Evolutionary conservation across 2,113 vertebrate genomes (phyloP), one percentile per base, ranked within the genome.

Genomic region (Tetraodon nigroviridis): DNA sequence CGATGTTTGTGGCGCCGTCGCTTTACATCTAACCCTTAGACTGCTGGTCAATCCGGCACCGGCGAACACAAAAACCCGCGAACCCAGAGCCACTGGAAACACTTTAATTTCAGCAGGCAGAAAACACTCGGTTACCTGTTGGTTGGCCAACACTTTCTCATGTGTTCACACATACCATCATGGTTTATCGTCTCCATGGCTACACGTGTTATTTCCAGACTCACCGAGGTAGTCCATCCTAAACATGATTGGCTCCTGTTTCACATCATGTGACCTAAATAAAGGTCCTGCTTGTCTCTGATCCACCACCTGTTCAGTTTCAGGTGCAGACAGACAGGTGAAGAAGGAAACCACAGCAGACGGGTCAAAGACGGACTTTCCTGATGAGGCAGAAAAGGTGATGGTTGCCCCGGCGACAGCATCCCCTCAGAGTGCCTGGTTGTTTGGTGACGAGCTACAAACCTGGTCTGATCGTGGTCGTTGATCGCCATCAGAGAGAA

Each of bases 291-390:
- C 32, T 44, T 20, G 11, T 22, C 5, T 17, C 32, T 48, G 17
- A 56, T 18, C 12, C 20, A 42, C 22, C 66, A 60, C 48, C 40
- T 62, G 16, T 61, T 51, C 56, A 67, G 77, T 73, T 46, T 40
- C 69, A 51, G 59, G 49, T 48, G 40, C 17, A 5, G 48, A 17
- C 1, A 29, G 83, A 32, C 89, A 86, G 17, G 88, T 88, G 55
- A 87, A 83, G 54, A 59, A 89, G 58, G 77, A 88, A 68, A 22
- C 87, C 54, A 27, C 79, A 85, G 22, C 29, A 40, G 50, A 42
- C 5, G 22, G 56, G 19, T 49, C 54, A 1, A 55, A 44, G 3
- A 3, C 22, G 3, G 6, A n/a, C 2, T 2, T 27, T 46, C 19
- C 46, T 2, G 22, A 27, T 0, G 50, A 61, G 40, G 64, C 66